Base-by-base conservation (phyloP, 1,140 invertebrate genomes). In the Plodia interpunctella region DNA sequence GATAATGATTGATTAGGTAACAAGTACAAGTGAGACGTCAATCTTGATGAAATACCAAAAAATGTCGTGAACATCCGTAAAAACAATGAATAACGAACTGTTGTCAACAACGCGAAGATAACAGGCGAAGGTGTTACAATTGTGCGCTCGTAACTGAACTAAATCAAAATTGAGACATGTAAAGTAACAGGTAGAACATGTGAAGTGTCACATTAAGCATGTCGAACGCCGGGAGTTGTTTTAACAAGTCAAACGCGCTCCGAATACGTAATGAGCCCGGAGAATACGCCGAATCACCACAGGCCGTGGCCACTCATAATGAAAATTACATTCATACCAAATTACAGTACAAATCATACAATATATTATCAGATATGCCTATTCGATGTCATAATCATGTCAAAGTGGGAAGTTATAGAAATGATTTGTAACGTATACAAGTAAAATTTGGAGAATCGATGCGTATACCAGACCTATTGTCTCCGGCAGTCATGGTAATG, bases 211-310 rank as follows among this genome's bases (percentile, higher is more conserved):
- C 64, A 72, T 74, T 69, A 74, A 54, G 53, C 60, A 59, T 67
- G 71, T 68, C 65, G 38, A 68, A 63, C 70, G 57, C 66, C 57
- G 68, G 70, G 72, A 78, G 68, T 65, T 71, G 74, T 74, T 81
- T 65, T 83, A 80, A 86, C 80, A 80, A 82, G 74, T 68, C 53
- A 51, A 17, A 79, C 76, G 75, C 63, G 70, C 50, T 56, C 59
- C 35, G 83, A 77, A 87, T 87, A 80, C 65, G 52, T 83, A 77
- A 84, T 76, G 57, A 35, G 21, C 65, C 63, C 68, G 70, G 59
- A 72, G 63, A 79, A 74, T 69, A 66, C 72, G 66, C 57, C 55
- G 57, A 63, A 60, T 66, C 63, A 59, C 60, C 62, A 66, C 70
- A 65, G 67, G 65, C 62, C 70, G 72, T 72, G 65, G 68, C 67